These are phyloP conservation scores for Alloscopus bannaensis DNA, from an alignment of 2,888 invertebrate genomes.

Conservation along the genomic window DNA sequence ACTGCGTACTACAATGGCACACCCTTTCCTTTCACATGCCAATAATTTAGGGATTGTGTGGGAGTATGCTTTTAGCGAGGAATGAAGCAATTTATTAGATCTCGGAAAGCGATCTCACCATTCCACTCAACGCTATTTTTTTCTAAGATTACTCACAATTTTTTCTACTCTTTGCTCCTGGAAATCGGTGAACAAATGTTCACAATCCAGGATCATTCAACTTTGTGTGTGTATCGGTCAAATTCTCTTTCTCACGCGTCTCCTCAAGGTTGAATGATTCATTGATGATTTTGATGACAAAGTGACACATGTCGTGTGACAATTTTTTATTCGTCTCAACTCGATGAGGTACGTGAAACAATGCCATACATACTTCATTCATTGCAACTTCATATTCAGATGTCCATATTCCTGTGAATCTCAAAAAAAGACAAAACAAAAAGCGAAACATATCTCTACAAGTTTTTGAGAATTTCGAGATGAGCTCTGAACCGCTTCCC, in stretches of 20 bases:
- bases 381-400: too few relatives aligned
- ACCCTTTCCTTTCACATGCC: slow-evolving; percentile 36
- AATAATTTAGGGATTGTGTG: slow-evolving; percentile 19
- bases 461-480: not conserved
- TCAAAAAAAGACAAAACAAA: too few relatives aligned
- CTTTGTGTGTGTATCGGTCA: too few relatives aligned
- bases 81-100: slow-evolving; percentile 35
- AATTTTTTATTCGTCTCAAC: too few relatives aligned
- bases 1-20: slow-evolving; percentile 12
- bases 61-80: slow-evolving; percentile 32
- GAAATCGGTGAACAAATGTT: too few relatives aligned
- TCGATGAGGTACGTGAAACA: too few relatives aligned
- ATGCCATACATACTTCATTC: too few relatives aligned
- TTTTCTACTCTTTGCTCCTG: not conserved
- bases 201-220: too few relatives aligned
- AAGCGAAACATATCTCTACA: not conserved
- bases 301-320: slow-evolving; percentile 8
- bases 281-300: slow-evolving; percentile 31
- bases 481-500: slow-evolving; percentile 19
- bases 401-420: too few relatives aligned
- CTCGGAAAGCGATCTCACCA: too few relatives aligned
- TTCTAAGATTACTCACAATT: too few relatives aligned
- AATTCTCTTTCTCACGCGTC: slow-evolving; percentile 10
- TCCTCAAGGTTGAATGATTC: slow-evolving; percentile 5
- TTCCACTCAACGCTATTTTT: too few relatives aligned